Evolutionary conservation across 2,888 invertebrate species (phyloP), one percentile per base, ranked within the genome.

Genomic region (Caenorhabditis parvicauda): DNA sequence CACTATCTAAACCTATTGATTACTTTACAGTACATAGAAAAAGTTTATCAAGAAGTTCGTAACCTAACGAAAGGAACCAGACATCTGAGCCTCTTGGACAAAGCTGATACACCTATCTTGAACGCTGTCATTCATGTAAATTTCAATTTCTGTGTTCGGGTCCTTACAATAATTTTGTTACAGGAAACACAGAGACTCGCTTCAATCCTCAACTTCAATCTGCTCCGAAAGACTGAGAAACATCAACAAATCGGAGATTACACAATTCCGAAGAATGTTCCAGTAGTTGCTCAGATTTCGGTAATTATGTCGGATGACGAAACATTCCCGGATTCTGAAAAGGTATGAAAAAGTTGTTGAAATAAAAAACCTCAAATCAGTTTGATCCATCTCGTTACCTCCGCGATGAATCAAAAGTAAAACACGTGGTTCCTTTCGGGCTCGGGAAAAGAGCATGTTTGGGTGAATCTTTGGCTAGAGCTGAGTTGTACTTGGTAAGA

Each of bases 151-250:
- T n/a, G n/a, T n/a, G n/a, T n/a, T n/a, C n/a, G n/a, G n/a, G n/a
- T n/a, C n/a, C n/a, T n/a, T n/a, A n/a, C n/a, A n/a, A n/a, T n/a
- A n/a, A n/a, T n/a, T n/a, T n/a, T n/a, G n/a, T n/a, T n/a, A n/a
- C n/a, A 68, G 68, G 70, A 70, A 54, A 38, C 59, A 9, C 69
- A 69, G 46, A 29, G 69, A 46, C 47, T 54, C 22, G 61, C 62
- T 0, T 64, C 61, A 0, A 54, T 69, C 9, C 41, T 66, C 25
- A 59, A 41, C 35, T 24, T 59, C 3, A 69, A 69, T 27, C 39
- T 65, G 1, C 43, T 50, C n/a, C 59, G 68, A 2, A 2, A 25
- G 1, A 39, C 48, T 0, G 21, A 43, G 19, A 52, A 49, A 7
- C 56, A 63, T 7, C 53, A 55, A 24, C 25, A 29, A 3, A 37